Conservation (phyloP, 2,888 invertebrate genomes). For the Podabrus alpinus region DNA sequence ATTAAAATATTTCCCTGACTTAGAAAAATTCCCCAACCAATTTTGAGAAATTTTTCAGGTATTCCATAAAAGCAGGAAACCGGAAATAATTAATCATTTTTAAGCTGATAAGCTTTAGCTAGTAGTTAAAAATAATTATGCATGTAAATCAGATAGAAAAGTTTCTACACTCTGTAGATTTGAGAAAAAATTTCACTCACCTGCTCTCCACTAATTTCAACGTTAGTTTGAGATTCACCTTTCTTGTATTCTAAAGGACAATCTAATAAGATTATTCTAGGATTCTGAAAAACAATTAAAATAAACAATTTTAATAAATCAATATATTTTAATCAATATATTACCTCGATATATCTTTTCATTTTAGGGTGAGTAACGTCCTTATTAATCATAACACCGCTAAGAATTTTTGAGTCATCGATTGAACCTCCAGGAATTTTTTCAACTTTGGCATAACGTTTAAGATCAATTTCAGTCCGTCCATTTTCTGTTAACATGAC, state of each 20-base stretch:
- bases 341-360: constrained; percentile 79
- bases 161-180: neutral
- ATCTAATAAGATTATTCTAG: constrained; percentile 91
- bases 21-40: no score
- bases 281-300: constrained; percentile 69
- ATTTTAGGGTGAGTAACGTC: constrained; percentile 99
- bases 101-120: no score
- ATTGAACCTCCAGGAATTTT: constrained; percentile 95
- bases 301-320: neutral
- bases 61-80: no score
- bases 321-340: neutral
- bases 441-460: constrained; percentile 94
- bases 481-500: constrained; percentile 89
- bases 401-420: constrained; percentile 90
- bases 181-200: constrained; percentile 45
- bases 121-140: no score
- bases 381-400: constrained; percentile 97
- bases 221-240: constrained; percentile 97
- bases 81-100: no score
- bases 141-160: no score
- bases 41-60: no score
- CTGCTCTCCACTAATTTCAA: constrained; percentile 91
- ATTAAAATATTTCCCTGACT: no score
- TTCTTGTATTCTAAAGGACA: constrained; percentile 98
- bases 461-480: constrained; percentile 94